phyloP scores from a whole-genome alignment of 2,113 vertebrate species.

The Astatotilapia flaviijosephi region DNA sequence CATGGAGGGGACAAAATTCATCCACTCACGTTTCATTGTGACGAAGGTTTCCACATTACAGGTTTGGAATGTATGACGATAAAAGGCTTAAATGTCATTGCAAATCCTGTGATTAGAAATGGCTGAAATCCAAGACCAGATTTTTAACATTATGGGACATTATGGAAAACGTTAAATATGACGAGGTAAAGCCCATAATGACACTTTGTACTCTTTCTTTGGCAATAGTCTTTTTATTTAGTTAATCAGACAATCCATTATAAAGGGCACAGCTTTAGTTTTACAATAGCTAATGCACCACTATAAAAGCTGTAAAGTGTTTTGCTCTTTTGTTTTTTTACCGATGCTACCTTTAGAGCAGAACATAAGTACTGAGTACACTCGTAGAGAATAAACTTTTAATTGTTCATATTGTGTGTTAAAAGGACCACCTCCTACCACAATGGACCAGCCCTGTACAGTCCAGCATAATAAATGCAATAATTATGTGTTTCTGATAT shows the following conservation, averaged over 20 bases:
- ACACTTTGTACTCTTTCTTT: neutral
- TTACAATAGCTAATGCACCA: neutral
- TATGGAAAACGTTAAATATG: neutral
- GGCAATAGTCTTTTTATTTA: neutral
- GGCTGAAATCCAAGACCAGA: neutral
- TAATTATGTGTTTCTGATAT: slow-evolving; percentile 69
- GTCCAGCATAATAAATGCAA: slow-evolving; percentile 69
- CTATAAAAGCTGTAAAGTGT: slow-evolving; percentile 12
- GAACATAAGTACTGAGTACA: neutral
- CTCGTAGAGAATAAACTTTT: slow-evolving; percentile 22
- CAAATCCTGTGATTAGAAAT: slow-evolving; percentile 37
- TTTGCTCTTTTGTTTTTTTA: neutral
- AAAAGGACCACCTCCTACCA: slow-evolving; percentile 34
- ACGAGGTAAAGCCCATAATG: neutral
- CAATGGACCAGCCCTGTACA: slow-evolving; percentile 26
- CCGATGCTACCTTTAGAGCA: neutral
- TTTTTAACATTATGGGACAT: neutral
- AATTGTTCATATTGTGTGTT: slow-evolving; percentile 17
- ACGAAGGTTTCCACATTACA: slow-evolving; percentile 27
- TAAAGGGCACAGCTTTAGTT: neutral
- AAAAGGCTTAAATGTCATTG: slow-evolving; percentile 36
- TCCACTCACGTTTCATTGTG: slow-evolving; percentile 38
- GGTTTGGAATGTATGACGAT: slow-evolving; percentile 8
- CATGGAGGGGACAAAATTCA: slow-evolving; percentile 39
- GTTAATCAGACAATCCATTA: neutral